Evolutionary conservation across 2,888 invertebrate species (phyloP).

Genomic region (Ceraclea dissimilis): DNA sequence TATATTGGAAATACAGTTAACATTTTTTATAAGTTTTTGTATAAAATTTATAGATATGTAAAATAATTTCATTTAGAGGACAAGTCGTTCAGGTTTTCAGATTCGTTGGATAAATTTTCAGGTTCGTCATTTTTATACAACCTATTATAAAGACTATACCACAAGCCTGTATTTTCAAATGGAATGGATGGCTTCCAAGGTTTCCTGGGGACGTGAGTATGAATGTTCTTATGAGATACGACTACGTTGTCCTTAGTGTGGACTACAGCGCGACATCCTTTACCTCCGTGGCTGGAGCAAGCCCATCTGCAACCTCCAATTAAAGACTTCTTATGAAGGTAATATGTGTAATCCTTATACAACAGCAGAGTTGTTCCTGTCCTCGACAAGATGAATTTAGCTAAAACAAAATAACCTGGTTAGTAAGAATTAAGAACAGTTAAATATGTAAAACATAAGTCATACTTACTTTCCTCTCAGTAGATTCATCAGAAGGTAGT

Average conservation of each 20-base stretch:
- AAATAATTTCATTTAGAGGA: not conserved
- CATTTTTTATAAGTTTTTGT: no score
- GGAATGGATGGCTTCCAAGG: slow-evolving; percentile 9
- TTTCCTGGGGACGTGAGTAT: slow-evolving; percentile 24
- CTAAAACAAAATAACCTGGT: slow-evolving; percentile 5
- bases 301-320: slow-evolving; percentile 28
- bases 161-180: slow-evolving; percentile 9
- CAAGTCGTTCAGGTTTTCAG: not conserved
- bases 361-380: slow-evolving; percentile 15
- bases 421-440: not conserved
- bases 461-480: not conserved
- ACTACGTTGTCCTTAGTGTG: slow-evolving; percentile 31
- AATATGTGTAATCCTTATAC: slow-evolving; percentile 12
- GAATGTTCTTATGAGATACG: slow-evolving; percentile 24
- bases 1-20: no score
- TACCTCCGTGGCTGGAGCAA: slow-evolving; percentile 28
- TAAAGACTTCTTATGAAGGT: slow-evolving; percentile 15
- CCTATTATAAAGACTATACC: slow-evolving; percentile 12
- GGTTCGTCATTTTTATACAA: slow-evolving; percentile 5
- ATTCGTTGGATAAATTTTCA: not conserved
- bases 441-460: slow-evolving; percentile 1
- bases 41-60: no score
- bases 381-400: slow-evolving; percentile 11
- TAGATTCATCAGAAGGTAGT: no score
- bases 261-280: slow-evolving; percentile 31